phyloP scores from a whole-genome alignment of 1,140 invertebrate species.

The Drosophila bocki region DNA sequence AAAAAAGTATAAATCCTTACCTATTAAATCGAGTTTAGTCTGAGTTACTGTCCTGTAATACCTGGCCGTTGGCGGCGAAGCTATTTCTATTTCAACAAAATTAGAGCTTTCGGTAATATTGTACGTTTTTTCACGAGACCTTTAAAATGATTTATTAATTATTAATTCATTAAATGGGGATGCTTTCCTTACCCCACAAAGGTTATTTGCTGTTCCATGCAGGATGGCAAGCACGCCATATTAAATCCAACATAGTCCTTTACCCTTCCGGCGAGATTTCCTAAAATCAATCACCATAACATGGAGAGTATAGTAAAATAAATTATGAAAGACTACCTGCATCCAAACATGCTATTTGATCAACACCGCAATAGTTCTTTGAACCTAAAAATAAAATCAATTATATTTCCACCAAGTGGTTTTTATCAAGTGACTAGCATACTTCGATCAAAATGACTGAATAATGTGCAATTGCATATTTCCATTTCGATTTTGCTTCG shows the following conservation, averaged over 20 bases:
- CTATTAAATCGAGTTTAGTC: conserved; percentile 61
- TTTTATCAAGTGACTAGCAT: not conserved
- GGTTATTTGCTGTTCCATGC: conserved; percentile 64
- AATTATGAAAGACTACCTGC: conserved; percentile 22
- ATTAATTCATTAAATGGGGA: not conserved
- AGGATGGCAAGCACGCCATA: conserved; percentile 55
- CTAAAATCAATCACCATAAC: conserved; percentile 17
- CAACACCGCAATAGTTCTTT: conserved; percentile 35
- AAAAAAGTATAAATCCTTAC: conserved; percentile 8
- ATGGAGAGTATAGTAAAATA: not conserved
- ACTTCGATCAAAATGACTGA: conserved; percentile 38
- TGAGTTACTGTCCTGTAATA: conserved; percentile 58
- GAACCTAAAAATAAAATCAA: conserved; percentile 13
- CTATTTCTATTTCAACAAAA: conserved; percentile 57
- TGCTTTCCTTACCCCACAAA: conserved; percentile 46
- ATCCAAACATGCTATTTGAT: conserved; percentile 44
- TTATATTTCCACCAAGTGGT: not conserved
- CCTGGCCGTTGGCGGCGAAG: conserved; percentile 52
- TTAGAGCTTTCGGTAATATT: not conserved
- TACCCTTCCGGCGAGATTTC: conserved; percentile 34
- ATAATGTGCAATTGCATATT: conserved; percentile 59
- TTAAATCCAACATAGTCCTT: conserved; percentile 43
- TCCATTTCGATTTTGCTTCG: conserved; percentile 57
- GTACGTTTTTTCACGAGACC: conserved; percentile 5
- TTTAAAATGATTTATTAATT: not conserved